A percentile compares a stretch with the other conserved stretches of the same genome.
Conservation (phyloP, 2,113 vertebrate species). For the Rhinolophus ferrumequinum region DNA sequence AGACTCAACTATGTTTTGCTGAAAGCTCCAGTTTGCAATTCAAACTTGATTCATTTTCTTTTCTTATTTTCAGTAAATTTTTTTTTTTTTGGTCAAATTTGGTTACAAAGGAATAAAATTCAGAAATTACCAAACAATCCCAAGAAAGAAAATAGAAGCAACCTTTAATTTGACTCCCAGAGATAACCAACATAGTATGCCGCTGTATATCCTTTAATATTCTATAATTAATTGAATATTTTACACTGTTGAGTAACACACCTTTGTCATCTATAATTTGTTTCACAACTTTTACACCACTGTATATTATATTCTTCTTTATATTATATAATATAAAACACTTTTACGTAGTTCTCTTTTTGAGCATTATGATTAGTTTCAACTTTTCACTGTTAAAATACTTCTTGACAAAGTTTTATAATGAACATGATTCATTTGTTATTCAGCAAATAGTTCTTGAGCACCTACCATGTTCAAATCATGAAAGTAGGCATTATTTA, state of each 20-base stretch:
- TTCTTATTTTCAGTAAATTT: neutral
- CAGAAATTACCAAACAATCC: conserved; percentile 4
- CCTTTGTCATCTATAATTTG: neutral
- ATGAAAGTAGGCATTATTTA: neutral
- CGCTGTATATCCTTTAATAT: neutral
- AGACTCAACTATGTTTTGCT: conserved; percentile 38
- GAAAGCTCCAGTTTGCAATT: conserved; percentile 48
- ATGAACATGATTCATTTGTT: neutral
- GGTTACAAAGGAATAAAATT: conserved; percentile 35
- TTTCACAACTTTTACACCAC: neutral
- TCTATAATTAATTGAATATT: neutral
- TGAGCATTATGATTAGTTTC: neutral
- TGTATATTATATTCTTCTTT: neutral
- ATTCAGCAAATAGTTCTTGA: neutral
- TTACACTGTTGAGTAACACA: neutral
- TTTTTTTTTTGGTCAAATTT: neutral
- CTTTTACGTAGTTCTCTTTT: conserved; percentile 3
- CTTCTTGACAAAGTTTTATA: conserved; percentile 6
- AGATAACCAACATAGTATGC: neutral
- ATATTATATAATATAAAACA: neutral
- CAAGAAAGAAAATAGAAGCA: conserved; percentile 18
- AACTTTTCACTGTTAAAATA: conserved; percentile 33
- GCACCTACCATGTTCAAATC: neutral
- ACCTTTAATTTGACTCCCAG: neutral
- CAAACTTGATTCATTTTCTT: conserved; percentile 26